phyloP scores from a whole-genome alignment of 2,888 invertebrate species.

The Sialis lutaria region DNA sequence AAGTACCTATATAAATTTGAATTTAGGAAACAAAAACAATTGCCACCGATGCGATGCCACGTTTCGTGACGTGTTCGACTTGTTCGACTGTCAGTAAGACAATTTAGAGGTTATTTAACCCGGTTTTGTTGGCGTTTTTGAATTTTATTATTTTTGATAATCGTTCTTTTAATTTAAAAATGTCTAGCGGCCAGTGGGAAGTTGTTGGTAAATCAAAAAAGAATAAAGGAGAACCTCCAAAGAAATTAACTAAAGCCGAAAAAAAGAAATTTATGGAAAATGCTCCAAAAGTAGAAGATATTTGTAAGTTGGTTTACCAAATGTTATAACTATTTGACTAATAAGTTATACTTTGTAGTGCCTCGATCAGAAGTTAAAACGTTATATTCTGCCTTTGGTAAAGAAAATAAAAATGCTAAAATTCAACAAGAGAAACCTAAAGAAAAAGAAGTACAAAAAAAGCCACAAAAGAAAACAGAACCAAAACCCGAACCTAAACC shows the following conservation, averaged over 20 bases:
- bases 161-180: slow-evolving; percentile 12
- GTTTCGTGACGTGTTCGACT: no score
- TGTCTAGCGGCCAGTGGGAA: slow-evolving; percentile 49
- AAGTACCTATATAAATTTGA: no score
- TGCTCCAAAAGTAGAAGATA: slow-evolving; percentile 56
- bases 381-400: slow-evolving; percentile 38
- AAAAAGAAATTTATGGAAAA: slow-evolving; percentile 42
- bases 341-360: slow-evolving; percentile 27
- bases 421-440: slow-evolving; percentile 31
- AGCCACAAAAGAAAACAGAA: slow-evolving; percentile 18
- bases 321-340: slow-evolving; percentile 1
- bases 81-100: no score
- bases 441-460: slow-evolving; percentile 18
- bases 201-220: slow-evolving; percentile 52
- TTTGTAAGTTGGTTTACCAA: slow-evolving; percentile 37
- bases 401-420: slow-evolving; percentile 40
- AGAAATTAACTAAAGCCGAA: slow-evolving; percentile 35
- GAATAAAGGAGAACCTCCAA: slow-evolving; percentile 26
- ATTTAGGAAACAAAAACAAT: no score
- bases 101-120: no score
- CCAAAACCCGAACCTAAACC: slow-evolving; percentile 33
- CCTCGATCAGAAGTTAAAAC: slow-evolving; percentile 50
- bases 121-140: background rate
- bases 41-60: no score
- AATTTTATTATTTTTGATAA: background rate